Conservation (phyloP, 2,113 vertebrate species). For the Myiozetetes cayanensis region DNA sequence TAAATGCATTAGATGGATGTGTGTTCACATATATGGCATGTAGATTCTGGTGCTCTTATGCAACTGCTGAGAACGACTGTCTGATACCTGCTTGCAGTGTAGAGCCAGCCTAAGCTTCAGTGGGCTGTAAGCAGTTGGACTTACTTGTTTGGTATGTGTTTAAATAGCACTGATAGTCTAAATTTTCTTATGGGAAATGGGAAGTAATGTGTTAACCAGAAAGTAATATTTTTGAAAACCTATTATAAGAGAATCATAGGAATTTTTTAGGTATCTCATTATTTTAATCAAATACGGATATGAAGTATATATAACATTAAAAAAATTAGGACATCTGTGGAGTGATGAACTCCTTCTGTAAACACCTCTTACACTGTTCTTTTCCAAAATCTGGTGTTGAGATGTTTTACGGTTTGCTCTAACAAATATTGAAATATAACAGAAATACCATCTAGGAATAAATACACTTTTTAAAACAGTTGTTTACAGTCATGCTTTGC, state of each 20-base stretch:
- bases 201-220: not conserved
- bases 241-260: not conserved
- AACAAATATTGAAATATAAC: not conserved
- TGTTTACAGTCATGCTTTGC: not conserved
- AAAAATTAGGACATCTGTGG: not conserved
- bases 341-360: not conserved
- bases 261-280: not conserved
- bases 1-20: not conserved
- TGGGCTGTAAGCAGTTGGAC: not conserved
- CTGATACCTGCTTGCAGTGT: not conserved
- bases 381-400: not conserved
- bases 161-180: not conserved
- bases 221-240: not conserved
- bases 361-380: not conserved
- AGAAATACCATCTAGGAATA: not conserved
- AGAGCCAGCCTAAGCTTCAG: not conserved
- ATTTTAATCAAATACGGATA: not conserved
- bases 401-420: not conserved
- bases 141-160: not conserved
- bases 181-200: not conserved
- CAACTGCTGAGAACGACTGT: not conserved
- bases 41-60: not conserved
- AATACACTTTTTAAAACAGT: not conserved
- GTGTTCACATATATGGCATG: not conserved
- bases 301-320: not conserved